Evolutionary conservation across 2,113 vertebrate genomes (phyloP).

Genomic region (human (Homo sapiens)): GRCh38 chr2:58924501-58925000

Average conservation of each 20-base stretch:
- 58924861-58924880: background rate
- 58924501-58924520: background rate
- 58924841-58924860: background rate
- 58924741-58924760: background rate
- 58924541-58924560: conserved; percentile 17
- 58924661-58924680: background rate
- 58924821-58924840: background rate
- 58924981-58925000: background rate
- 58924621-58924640: background rate
- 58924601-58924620: background rate
- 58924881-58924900: background rate
- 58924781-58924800: background rate
- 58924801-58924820: background rate
- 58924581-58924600: background rate
- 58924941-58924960: background rate
- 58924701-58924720: background rate
- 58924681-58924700: background rate
- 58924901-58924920: background rate
- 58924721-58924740: background rate
- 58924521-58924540: background rate
- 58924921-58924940: background rate
- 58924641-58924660: background rate
- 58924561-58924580: background rate
- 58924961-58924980: background rate
- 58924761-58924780: background rate